phyloP scores from a whole-genome alignment of 2,113 vertebrate genomes.

The Calonectris borealis region DNA sequence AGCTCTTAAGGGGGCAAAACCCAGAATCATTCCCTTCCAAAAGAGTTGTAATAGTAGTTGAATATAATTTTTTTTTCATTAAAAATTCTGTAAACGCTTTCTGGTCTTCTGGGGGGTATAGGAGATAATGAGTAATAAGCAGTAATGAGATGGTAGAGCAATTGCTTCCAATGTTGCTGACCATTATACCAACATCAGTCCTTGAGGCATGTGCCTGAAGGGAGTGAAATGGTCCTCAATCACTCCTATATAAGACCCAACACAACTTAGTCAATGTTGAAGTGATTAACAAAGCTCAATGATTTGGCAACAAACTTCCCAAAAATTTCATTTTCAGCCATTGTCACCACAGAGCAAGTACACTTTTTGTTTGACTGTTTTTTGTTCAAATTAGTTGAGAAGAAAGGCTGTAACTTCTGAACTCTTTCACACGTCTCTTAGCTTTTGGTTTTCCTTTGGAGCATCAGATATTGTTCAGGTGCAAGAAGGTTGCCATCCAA shows the following conservation, averaged over 20 bases:
- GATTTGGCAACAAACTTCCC: not conserved
- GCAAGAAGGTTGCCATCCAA: not conserved
- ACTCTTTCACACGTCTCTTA: accelerated
- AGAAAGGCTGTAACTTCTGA: not conserved
- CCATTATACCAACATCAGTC: not conserved
- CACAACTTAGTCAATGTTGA: not conserved
- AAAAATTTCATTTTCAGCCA: not conserved
- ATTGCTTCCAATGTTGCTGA: not conserved
- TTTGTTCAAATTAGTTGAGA: not conserved
- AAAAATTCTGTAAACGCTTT: not conserved
- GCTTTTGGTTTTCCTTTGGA: not conserved
- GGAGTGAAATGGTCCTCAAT: not conserved
- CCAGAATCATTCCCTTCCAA: not conserved
- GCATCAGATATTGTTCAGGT: not conserved
- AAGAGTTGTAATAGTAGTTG: not conserved
- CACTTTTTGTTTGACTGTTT: not conserved
- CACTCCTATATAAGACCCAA: not conserved
- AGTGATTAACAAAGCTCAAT: not conserved
- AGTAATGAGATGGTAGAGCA: not conserved
- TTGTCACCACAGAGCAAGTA: not conserved
- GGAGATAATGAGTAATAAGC: not conserved
- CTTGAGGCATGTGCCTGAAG: not conserved
- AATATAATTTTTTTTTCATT: not conserved
- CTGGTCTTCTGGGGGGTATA: not conserved
- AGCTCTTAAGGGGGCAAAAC: not conserved